Evolutionary conservation across 2,888 invertebrate species (phyloP).

Genomic region (Azorinus chamasolen): DNA sequence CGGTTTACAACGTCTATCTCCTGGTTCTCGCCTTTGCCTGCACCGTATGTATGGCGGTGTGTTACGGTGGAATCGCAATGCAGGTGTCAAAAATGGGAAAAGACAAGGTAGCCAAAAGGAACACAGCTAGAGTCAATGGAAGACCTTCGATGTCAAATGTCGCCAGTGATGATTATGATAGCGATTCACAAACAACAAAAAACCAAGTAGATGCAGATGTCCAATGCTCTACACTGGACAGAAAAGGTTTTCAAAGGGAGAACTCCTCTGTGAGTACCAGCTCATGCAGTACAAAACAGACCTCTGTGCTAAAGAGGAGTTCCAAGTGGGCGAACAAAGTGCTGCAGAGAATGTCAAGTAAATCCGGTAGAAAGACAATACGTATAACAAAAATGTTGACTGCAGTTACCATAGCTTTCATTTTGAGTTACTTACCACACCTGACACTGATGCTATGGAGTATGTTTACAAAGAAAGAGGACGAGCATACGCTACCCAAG

Average conservation of each 20-base stretch:
- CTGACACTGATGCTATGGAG: constrained; percentile 49
- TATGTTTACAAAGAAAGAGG: constrained; percentile 7
- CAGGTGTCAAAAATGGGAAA: constrained; percentile 54
- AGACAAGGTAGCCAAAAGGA: constrained; percentile 37
- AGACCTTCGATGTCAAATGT: constrained; percentile 14
- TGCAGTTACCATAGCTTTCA: constrained; percentile 50
- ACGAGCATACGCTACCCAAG: constrained; percentile 31
- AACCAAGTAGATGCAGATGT: not conserved
- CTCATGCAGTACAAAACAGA: constrained; percentile 4
- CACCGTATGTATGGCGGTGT: constrained; percentile 41
- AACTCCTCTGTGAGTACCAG: not conserved
- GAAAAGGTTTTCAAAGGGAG: not conserved
- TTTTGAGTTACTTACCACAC: constrained; percentile 56
- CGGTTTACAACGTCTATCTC: constrained; percentile 53
- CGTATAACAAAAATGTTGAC: constrained; percentile 62
- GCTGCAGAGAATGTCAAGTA: constrained; percentile 36
- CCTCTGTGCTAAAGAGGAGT: constrained; percentile 14
- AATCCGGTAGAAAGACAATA: constrained; percentile 45
- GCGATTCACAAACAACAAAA: not conserved
- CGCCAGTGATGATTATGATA: constrained; percentile 7
- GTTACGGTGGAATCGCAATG: constrained; percentile 52
- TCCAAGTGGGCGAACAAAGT: constrained; percentile 40
- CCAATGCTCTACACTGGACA: not conserved
- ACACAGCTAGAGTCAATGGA: constrained; percentile 11
- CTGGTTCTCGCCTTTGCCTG: constrained; percentile 41